A percentile compares a stretch with the other conserved stretches of the same genome.
Evolutionary conservation across 2,888 invertebrate genomes (phyloP).

Genomic region (Omphaloscelis lunosa): DNA sequence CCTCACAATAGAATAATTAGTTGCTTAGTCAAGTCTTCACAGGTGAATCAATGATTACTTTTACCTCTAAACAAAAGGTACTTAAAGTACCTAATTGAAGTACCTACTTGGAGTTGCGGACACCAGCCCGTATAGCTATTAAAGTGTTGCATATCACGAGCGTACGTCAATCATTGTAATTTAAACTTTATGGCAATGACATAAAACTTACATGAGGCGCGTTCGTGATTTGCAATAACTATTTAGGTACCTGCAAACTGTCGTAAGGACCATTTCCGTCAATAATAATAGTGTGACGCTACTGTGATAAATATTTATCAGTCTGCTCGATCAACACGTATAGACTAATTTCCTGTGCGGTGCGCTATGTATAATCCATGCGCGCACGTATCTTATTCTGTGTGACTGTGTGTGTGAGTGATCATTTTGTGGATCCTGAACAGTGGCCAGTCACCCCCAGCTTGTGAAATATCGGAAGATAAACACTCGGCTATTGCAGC

Average conservation of each 20-base stretch:
- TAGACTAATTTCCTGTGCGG: slow-evolving; percentile 5
- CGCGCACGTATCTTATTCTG: not conserved
- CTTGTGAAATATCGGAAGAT: not conserved
- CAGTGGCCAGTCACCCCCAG: not conserved
- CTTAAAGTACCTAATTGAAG: not conserved
- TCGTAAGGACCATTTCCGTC: not conserved
- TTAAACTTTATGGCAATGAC: not conserved
- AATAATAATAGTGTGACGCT: not conserved
- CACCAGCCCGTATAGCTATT: no score
- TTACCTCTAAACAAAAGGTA: not conserved
- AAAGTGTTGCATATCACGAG: not conserved
- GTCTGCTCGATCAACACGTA: not conserved
- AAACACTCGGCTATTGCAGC: not conserved
- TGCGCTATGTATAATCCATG: not conserved
- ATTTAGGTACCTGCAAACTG: not conserved
- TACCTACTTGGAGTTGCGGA: no score
- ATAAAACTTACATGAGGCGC: not conserved
- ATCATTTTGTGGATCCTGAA: not conserved
- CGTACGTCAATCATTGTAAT: not conserved
- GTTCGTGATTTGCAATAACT: not conserved
- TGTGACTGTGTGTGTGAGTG: not conserved
- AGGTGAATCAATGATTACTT: not conserved
- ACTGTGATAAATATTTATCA: slow-evolving; percentile 10
- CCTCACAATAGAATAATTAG: not conserved
- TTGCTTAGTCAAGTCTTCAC: not conserved